Evolutionary conservation across 2,888 invertebrate genomes (phyloP), one percentile per base, ranked within the genome.

Genomic region (Chironomus tentans): DNA sequence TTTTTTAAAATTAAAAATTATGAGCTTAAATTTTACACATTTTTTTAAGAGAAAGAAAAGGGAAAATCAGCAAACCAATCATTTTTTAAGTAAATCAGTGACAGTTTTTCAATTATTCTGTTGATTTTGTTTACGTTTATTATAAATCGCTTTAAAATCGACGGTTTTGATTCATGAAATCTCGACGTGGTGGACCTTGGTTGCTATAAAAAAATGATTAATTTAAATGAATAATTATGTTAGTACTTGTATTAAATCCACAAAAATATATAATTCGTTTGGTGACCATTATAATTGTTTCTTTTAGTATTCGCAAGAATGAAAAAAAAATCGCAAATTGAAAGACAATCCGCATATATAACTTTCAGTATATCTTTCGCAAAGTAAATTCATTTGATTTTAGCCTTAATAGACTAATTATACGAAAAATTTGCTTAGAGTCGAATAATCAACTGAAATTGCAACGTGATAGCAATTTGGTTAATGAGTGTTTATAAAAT

Each of bases 91-190:
- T 38, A 38, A 38, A 38, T 38, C 10, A 56, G 18, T 18, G 56
- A 56, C n/a, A 56, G n/a, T 56, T 56, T 15, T 56, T 18, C 18
- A 18, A 10, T 38, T 38, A 10, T 56, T 56, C 18, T 18, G 18
- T 18, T 18, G 18, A 56, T 56, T 56, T 15, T 56, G 56, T 56
- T 50, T 13, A 15, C 50, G 4, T 2, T 38, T 10, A 38, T 10
- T 38, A 38, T 38, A 10, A 38, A 38, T 10, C 38, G 38, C 68
- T 78, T 81, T 80, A 83, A 81, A 82, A 83, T 79, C 82, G 82
- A 79, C 82, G 81, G 80, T 83, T 82, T 77, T 73, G 72, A 73
- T 73, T 73, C 72, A 73, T 81, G 79, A 80, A 80, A 80, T 81
- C 81, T 79, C 80, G 81, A 78, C 81, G 81, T 77, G 81, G 81